Percentiles rank a stretch among this genome's conserved stretches.
These are phyloP conservation scores for Acanthosepion lycidas DNA, from an alignment of 2,888 invertebrate genomes.

Conservation along the genomic window DNA sequence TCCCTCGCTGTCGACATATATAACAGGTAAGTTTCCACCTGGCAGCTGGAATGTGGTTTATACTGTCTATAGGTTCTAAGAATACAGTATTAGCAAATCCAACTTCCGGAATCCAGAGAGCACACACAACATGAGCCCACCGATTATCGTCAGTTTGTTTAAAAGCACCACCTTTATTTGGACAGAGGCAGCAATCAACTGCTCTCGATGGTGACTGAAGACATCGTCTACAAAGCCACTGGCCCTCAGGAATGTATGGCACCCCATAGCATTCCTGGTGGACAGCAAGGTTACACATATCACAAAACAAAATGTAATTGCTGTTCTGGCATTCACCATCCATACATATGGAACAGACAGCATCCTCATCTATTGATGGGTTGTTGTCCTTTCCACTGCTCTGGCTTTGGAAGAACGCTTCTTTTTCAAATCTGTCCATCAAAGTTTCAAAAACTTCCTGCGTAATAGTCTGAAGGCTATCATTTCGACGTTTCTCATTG, in stretches of 20 bases:
- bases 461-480: slow-evolving; percentile 82
- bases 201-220: slow-evolving; percentile 95
- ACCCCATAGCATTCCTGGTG: slow-evolving; percentile 99
- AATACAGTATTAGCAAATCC: slow-evolving; percentile 96
- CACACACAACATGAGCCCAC: slow-evolving; percentile 99
- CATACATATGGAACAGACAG: slow-evolving; percentile 98
- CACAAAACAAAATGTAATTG: slow-evolving; percentile 98
- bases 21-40: slow-evolving; percentile 97
- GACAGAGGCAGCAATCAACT: slow-evolving; percentile 97
- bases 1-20: slow-evolving; percentile 84
- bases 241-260: slow-evolving; percentile 96
- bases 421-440: slow-evolving; percentile 98
- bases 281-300: slow-evolving; percentile 99
- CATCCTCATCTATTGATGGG: slow-evolving; percentile 93
- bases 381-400: slow-evolving; percentile 78
- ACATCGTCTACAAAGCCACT: slow-evolving; percentile 97
- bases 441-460: slow-evolving; percentile 93
- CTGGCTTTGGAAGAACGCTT: slow-evolving; percentile 80
- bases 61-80: slow-evolving; percentile 97
- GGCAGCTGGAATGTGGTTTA: slow-evolving; percentile 94
- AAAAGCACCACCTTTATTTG: slow-evolving; percentile 97
- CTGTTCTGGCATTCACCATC: slow-evolving; percentile 99
- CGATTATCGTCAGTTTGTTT: slow-evolving; percentile 96
- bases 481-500: slow-evolving; percentile 84
- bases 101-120: slow-evolving; percentile 98